Conservation (phyloP, 2,888 invertebrate genomes). For the Diloba caeruleocephala region DNA sequence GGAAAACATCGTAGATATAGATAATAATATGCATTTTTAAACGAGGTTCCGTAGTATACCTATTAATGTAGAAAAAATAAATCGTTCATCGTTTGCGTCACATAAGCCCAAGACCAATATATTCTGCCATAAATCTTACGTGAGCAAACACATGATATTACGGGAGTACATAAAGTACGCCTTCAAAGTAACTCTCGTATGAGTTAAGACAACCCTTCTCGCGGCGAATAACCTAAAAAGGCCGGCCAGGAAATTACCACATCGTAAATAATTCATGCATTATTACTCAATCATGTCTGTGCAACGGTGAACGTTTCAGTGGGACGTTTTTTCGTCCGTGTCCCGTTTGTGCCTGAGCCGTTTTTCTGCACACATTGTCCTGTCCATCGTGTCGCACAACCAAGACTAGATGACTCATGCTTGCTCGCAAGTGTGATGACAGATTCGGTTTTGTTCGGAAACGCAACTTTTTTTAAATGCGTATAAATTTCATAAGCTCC, state of each 20-base stretch:
- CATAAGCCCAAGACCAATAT: slow-evolving; percentile 18
- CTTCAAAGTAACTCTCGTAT: slow-evolving; percentile 55
- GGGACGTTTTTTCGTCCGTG: slow-evolving; percentile 60
- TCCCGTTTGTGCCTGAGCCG: slow-evolving; percentile 63
- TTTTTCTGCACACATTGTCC: slow-evolving; percentile 78
- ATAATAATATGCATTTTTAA: too few species aligned
- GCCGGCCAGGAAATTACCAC: slow-evolving; percentile 78
- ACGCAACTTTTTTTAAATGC: slow-evolving; percentile 33
- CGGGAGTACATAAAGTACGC: slow-evolving; percentile 61
- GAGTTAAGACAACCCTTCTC: slow-evolving; percentile 55
- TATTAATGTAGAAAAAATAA: too few species aligned
- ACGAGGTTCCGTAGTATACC: too few species aligned
- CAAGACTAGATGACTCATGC: slow-evolving; percentile 55
- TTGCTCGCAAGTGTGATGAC: slow-evolving; percentile 39
- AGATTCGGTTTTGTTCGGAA: slow-evolving; percentile 50
- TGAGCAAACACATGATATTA: slow-evolving; percentile 60
- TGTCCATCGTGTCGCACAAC: slow-evolving; percentile 62
- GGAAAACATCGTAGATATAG: too few species aligned
- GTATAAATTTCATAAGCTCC: slow-evolving; percentile 51
- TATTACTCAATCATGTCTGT: slow-evolving; percentile 84
- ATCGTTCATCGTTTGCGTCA: neutral
- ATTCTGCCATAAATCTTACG: slow-evolving; percentile 60
- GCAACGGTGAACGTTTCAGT: slow-evolving; percentile 79
- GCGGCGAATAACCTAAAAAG: slow-evolving; percentile 74
- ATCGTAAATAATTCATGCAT: slow-evolving; percentile 87